Evolutionary conservation across 2,797 vertebrate species (phyloP).

Genomic region (Esox lucius): DNA sequence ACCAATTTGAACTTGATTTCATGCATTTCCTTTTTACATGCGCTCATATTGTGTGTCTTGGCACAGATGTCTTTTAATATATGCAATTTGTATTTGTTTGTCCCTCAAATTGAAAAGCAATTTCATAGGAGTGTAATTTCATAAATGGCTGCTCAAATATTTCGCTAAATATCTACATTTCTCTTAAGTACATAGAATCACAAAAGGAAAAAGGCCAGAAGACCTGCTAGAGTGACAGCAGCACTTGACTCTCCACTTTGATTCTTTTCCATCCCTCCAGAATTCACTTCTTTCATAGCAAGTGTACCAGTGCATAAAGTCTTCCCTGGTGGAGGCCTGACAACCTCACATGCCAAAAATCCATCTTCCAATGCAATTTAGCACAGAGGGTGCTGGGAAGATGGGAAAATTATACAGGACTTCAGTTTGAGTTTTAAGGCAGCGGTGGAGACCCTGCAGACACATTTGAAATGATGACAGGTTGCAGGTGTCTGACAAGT

Average conservation of each 20-base stretch:
- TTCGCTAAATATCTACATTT: conserved; percentile 48
- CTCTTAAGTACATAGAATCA: conserved; percentile 70
- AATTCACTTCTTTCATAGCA: conserved; percentile 74
- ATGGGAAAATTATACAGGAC: conserved; percentile 85
- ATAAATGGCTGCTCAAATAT: not conserved
- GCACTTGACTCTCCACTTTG: conserved; percentile 72
- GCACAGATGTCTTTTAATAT: too few relatives aligned
- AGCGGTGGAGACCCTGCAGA: conserved; percentile 71
- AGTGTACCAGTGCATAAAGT: conserved; percentile 77
- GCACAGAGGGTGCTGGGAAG: conserved; percentile 74
- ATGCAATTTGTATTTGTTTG: too few relatives aligned
- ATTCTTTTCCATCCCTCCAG: conserved; percentile 66
- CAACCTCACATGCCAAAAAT: conserved; percentile 75
- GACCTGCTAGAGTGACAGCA: conserved; percentile 69
- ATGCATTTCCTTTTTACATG: too few relatives aligned
- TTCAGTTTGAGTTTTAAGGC: conserved; percentile 79
- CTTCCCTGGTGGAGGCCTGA: conserved; percentile 73
- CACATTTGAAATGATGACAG: conserved; percentile 78
- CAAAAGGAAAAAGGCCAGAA: conserved; percentile 61
- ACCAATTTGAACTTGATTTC: too few relatives aligned
- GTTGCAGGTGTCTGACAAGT: conserved; percentile 79
- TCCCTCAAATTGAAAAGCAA: not conserved
- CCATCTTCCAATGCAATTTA: conserved; percentile 78
- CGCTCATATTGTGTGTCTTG: too few relatives aligned
- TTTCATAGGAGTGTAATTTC: conserved; percentile 33